Base-by-base conservation (phyloP, 1,140 invertebrate genomes). In the Elymnias hypermnestra region DNA sequence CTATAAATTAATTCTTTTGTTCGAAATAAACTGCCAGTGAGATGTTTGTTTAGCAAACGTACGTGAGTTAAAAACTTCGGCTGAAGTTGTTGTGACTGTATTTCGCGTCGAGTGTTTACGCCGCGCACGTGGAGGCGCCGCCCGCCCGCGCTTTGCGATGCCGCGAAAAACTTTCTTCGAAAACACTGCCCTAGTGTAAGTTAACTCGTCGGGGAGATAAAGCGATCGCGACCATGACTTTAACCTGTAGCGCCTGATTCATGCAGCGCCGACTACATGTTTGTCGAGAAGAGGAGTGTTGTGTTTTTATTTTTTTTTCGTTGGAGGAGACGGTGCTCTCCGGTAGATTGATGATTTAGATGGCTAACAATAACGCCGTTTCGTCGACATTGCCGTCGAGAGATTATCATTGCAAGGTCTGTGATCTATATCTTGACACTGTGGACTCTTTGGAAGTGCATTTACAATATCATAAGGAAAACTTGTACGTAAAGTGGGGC, bases 381-480 rank as follows among this genome's bases (percentile, higher is more conserved):
- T 75, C 86, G 64, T 75, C 85, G 63, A 85, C 63, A 57, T 78
- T 78, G 54, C 76, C 57, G 72, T 75, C 82, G 57, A 88, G 76
- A 57, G 84, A 89, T 43, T 87, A 88, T 62, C 88, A 89, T 56
- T 94, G 93, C 81, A 91, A 92, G 67, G 90, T 93, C 72, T 94
- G 93, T 84, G 89, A 90, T 54, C 63, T 94, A 21, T 90, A 88
- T 57, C 90, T 94, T 63, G 92, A 94, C 62, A 91, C 91, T 58
- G 87, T 89, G 19, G 91, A 91, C 51, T 93, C 92, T 26, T 86
- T 94, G 33, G 91, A 94, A 57, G 93, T 94, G 42, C 93, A 95
- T 83, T 82, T 94, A 50, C 90, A 91, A 51, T 94, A 94, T 65
- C 93, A 94, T 57, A 92, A 93, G 63, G 91, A 93, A 60, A 93